Evolutionary conservation across 2,888 invertebrate species (phyloP).

Genomic region (Micropterix aruncella): DNA sequence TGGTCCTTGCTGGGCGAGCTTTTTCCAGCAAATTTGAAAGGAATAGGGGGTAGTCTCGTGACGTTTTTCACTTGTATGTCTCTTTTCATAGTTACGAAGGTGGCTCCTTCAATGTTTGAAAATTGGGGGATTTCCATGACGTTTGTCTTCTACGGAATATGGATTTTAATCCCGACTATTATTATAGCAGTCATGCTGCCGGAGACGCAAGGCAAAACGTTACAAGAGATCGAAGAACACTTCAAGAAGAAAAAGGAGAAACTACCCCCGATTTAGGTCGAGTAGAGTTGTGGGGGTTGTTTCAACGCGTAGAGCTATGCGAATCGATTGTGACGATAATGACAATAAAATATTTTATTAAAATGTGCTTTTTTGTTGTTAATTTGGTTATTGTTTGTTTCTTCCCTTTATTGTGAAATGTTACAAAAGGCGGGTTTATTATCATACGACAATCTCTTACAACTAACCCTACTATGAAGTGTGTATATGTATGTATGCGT

Average conservation of each 20-base stretch:
- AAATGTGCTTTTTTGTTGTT: too few species aligned
- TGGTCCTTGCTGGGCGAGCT: background rate
- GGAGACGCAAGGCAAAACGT: background rate
- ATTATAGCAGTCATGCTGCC: background rate
- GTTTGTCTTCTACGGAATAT: background rate
- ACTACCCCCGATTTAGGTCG: too few species aligned
- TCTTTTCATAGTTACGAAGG: background rate
- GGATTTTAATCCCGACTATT: background rate
- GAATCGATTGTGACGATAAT: too few species aligned
- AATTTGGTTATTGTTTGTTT: too few species aligned
- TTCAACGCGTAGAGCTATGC: too few species aligned
- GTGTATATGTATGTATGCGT: too few species aligned
- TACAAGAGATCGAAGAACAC: background rate
- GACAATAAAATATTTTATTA: too few species aligned
- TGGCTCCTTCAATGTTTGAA: background rate
- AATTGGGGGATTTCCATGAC: background rate
- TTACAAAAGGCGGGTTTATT: too few species aligned
- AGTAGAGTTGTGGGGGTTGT: too few species aligned
- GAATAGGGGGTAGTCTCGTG: background rate
- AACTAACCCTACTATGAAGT: too few species aligned
- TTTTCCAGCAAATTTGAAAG: background rate
- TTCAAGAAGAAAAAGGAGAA: background rate
- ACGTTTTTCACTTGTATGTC: background rate
- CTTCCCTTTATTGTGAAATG: too few species aligned
- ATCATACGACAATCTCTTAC: too few species aligned